Conservation (phyloP, 2,113 vertebrate genomes). For the Bos indicus region DNA sequence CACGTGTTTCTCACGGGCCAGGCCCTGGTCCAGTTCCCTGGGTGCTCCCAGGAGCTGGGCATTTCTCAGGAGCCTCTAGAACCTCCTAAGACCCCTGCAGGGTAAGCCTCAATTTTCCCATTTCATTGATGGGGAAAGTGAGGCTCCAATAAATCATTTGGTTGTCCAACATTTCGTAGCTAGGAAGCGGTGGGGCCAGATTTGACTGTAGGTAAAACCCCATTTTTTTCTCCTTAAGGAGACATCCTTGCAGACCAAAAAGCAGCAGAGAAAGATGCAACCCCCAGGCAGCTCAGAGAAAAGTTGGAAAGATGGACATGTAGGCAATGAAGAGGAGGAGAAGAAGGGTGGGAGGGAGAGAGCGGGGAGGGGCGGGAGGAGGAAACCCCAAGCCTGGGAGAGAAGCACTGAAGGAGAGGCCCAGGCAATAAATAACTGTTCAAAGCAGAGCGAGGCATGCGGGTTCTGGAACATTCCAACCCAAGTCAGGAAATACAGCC, state of each 20-base stretch:
- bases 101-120: neutral
- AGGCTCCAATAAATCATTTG: neutral
- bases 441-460: neutral
- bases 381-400: neutral
- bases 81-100: neutral
- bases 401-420: neutral
- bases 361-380: neutral
- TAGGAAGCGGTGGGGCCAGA: neutral
- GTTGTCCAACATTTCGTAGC: neutral
- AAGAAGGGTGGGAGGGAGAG: neutral
- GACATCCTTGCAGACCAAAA: neutral
- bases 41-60: neutral
- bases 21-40: neutral
- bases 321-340: neutral
- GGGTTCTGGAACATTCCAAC: conserved; percentile 52
- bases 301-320: neutral
- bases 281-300: neutral
- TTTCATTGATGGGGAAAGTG: neutral
- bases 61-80: neutral
- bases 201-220: neutral
- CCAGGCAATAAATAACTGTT: neutral
- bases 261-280: neutral
- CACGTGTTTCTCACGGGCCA: neutral
- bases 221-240: neutral
- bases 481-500: neutral